A percentile compares a stretch with the other conserved stretches of the same genome.
These are phyloP conservation scores for Drosophila triauraria DNA, from an alignment of 1,140 invertebrate genomes.

Conservation along the genomic window DNA sequence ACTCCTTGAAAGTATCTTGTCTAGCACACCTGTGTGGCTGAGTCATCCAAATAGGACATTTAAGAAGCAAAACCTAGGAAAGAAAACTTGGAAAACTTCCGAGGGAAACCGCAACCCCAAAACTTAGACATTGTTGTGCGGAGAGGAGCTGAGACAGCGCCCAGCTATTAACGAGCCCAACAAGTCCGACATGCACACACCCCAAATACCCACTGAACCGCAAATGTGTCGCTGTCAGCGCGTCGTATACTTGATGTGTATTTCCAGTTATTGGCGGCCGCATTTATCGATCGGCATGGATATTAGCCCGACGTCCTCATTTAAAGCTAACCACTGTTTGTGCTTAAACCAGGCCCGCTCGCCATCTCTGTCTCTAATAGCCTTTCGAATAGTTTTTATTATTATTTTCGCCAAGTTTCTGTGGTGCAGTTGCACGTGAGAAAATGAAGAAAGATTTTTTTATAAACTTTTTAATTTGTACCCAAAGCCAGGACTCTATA, in stretches of 20 bases:
- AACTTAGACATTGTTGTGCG: conserved; percentile 25
- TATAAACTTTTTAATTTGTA: too few species aligned
- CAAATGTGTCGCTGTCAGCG: conserved; percentile 64
- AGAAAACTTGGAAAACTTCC: conserved; percentile 8
- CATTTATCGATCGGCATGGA: conserved; percentile 81
- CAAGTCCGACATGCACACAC: conserved; percentile 41
- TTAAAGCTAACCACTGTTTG: conserved; percentile 51
- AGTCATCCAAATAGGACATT: conserved; percentile 23
- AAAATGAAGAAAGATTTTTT: too few species aligned
- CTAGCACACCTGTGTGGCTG: conserved; percentile 2
- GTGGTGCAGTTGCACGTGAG: conserved; percentile 14
- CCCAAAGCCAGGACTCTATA: not conserved
- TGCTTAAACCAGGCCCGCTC: conserved; percentile 17
- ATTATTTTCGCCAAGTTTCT: conserved; percentile 50
- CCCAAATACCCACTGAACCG: conserved; percentile 72
- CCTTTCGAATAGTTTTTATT: conserved; percentile 55
- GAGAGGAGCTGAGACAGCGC: conserved; percentile 23
- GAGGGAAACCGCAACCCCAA: conserved; percentile 22
- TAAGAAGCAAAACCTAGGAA: not conserved
- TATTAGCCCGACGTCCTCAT: conserved; percentile 77
- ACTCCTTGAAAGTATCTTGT: not conserved
- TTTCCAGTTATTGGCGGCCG: conserved; percentile 73
- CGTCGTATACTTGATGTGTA: conserved; percentile 78
- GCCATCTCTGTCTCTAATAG: conserved; percentile 41
- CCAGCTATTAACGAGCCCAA: conserved; percentile 33